Evolutionary conservation across 2,797 vertebrate species (phyloP), one percentile per base, ranked within the genome.

Genomic region (Sardinella longiceps): DNA sequence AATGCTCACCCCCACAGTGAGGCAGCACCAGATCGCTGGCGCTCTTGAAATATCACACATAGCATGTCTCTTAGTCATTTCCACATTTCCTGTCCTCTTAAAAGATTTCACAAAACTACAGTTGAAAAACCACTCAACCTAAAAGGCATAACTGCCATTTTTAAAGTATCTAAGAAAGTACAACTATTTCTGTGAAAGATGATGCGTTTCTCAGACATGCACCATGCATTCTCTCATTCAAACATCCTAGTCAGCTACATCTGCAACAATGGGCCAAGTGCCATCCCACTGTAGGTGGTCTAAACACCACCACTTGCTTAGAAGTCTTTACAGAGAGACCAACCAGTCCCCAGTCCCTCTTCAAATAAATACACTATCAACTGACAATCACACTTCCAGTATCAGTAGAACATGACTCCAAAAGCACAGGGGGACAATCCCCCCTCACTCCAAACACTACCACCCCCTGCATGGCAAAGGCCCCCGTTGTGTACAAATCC

Each of bases 361-460:
- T 25, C 1, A 9, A 28, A 84, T 15, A 0, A 30, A 70, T 20
- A 66, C 25, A 25, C n/a, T 53, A 89, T 88, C 88, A 88, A 63
- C 86, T 88, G 85, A 82, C 88, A 87, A 60, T 80, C 84, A 84
- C 81, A 82, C 80, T 88, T 91, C 89, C 89, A 87, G 90, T 83
- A 53, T 81, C 77, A 87, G 86, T 80, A 56, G 48, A 82, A 80
- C 80, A 18, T 60, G 84, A 87, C 87, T 30, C 82, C 23, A 50
- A 66, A 53, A 63, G 82, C 84, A 39, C 56, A 80, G 50, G 51
- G 51, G 77, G 77, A 81, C 70, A 60, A 63, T 56, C 82, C 3
- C 33, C 63, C 0, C 25, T 28, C 28, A 11, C n/a, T 70, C 28
- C 30, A 60, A 10, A 25, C 56, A 15, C 12, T 15, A 30, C 63